phyloP scores from a whole-genome alignment of 2,113 vertebrate genomes.

The Xyliphius kryptos region DNA sequence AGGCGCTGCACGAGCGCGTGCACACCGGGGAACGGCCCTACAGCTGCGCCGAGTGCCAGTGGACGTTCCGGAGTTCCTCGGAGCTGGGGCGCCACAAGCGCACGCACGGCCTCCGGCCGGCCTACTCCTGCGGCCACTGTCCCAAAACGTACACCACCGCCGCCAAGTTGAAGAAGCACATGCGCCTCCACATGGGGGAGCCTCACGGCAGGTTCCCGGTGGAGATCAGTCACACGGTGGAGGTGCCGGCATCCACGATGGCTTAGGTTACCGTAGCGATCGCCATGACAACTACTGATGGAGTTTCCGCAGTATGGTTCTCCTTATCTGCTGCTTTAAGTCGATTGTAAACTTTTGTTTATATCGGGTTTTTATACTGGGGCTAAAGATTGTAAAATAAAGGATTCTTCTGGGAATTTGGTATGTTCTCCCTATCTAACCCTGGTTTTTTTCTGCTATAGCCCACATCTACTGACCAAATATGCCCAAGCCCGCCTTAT shows the following conservation, averaged over 20 bases:
- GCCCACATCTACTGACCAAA: too few relatives aligned
- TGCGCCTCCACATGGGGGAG: constrained; percentile 40
- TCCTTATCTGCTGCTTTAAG: too few relatives aligned
- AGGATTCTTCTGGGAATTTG: too few relatives aligned
- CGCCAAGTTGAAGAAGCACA: constrained; percentile 54
- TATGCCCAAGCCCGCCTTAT: too few relatives aligned
- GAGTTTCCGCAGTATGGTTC: too few relatives aligned
- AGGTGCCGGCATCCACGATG: constrained; percentile 5
- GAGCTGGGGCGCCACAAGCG: constrained; percentile 60
- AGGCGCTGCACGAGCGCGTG: constrained; percentile 56
- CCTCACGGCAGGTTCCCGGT: constrained; percentile 19
- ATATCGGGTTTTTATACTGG: too few relatives aligned
- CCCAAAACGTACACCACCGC: constrained; percentile 47
- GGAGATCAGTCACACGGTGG: constrained; percentile 21
- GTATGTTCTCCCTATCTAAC: too few relatives aligned
- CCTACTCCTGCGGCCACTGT: constrained; percentile 47
- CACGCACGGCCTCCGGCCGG: constrained; percentile 45
- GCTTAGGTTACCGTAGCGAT: neutral
- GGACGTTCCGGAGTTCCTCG: constrained; percentile 61
- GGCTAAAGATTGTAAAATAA: too few relatives aligned
- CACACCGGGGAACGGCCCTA: constrained; percentile 66
- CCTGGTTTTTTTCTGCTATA: too few relatives aligned
- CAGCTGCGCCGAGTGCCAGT: constrained; percentile 49
- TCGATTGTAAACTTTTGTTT: too few relatives aligned
- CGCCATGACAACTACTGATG: neutral